Percentiles rank a stretch among this genome's conserved stretches.
phyloP scores from a whole-genome alignment of 2,797 vertebrate genomes.

The Sciurus vulgaris region DNA sequence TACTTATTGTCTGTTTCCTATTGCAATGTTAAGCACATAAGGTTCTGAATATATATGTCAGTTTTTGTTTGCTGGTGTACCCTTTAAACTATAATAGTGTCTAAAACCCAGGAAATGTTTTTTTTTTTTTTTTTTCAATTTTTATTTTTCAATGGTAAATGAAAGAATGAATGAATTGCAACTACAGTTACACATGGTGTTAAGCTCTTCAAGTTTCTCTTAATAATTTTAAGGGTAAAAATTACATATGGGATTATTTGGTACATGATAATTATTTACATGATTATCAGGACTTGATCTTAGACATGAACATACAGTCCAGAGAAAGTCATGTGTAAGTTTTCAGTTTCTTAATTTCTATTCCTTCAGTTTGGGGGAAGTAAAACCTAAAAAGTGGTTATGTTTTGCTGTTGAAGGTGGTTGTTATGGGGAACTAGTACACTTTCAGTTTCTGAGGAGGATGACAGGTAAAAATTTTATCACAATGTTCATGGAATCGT shows the following conservation, averaged over 20 bases:
- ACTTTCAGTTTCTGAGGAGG: not conserved
- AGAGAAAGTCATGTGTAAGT: not conserved
- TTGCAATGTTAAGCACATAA: not conserved
- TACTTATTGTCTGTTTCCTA: not conserved
- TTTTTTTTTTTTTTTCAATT: not conserved
- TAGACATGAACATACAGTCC: not conserved
- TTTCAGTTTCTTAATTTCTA: conserved; percentile 25
- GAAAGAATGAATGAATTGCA: not conserved
- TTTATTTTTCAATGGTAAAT: not conserved
- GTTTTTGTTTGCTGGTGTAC: not conserved
- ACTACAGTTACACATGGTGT: not conserved
- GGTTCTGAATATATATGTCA: not conserved
- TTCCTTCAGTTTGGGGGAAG: not conserved
- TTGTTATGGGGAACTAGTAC: no score
- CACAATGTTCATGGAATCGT: not conserved
- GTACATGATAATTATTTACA: not conserved
- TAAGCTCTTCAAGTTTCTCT: not conserved
- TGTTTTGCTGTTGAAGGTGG: not conserved
- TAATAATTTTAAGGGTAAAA: not conserved
- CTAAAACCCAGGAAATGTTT: not conserved
- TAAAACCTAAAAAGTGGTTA: not conserved
- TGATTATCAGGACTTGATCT: not conserved
- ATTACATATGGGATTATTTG: conserved; percentile 5
- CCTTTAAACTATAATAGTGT: not conserved
- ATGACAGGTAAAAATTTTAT: not conserved